Evolutionary conservation across 2,797 vertebrate genomes (phyloP).

Genomic region (Yasuhikotakia modesta): DNA sequence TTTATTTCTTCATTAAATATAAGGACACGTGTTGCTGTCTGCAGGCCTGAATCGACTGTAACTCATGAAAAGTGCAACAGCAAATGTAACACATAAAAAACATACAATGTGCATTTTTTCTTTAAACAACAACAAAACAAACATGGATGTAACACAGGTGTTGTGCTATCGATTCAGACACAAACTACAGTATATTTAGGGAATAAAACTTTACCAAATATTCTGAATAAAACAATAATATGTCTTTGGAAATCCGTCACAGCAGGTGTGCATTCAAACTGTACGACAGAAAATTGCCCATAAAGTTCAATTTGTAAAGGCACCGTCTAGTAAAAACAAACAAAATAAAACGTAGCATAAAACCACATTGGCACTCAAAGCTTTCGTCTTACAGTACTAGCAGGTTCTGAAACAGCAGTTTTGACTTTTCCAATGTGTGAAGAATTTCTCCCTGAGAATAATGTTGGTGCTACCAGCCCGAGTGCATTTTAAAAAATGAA

Average conservation of each 20-base stretch:
- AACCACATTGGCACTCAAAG: constrained; percentile 29
- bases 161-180: constrained; percentile 42
- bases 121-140: not conserved
- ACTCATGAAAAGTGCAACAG: constrained; percentile 57
- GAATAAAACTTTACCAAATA: constrained; percentile 1
- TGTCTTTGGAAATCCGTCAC: constrained; percentile 32
- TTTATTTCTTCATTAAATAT: constrained; percentile 50
- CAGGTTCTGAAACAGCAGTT: constrained; percentile 39
- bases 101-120: constrained; percentile 1
- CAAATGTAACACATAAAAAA: constrained; percentile 47
- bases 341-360: constrained; percentile 25
- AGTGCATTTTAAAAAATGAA: constrained; percentile 30
- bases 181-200: constrained; percentile 28
- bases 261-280: constrained; percentile 38
- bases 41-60: constrained; percentile 37
- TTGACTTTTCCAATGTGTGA: constrained; percentile 3
- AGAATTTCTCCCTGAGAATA: constrained; percentile 55
- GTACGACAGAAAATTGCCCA: constrained; percentile 14
- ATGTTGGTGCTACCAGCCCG: constrained; percentile 39
- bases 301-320: constrained; percentile 49
- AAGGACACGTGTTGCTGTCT: constrained; percentile 40
- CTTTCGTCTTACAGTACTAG: constrained; percentile 32
- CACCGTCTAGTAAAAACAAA: constrained; percentile 33
- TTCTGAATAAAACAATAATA: not conserved
- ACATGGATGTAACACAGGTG: constrained; percentile 29